Evolutionary conservation across 2,113 vertebrate species (phyloP).

Genomic region (Chionis minor): DNA sequence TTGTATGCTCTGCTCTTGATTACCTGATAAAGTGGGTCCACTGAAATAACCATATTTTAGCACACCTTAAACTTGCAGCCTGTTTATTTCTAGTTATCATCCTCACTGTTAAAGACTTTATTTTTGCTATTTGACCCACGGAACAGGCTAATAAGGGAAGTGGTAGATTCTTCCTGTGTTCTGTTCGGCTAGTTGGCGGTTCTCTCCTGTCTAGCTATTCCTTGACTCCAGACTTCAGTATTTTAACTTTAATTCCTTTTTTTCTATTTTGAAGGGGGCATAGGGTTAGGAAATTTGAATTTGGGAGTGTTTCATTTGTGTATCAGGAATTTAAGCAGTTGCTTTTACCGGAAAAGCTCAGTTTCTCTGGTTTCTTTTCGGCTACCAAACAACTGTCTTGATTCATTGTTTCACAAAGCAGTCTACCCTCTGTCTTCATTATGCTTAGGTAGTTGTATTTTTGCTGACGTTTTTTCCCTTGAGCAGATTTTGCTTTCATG

Average conservation of each 20-base stretch:
- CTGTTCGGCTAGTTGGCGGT: background rate
- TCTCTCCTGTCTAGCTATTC: background rate
- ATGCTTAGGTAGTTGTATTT: background rate
- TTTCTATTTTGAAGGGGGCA: background rate
- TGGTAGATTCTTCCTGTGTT: background rate
- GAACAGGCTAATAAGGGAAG: background rate
- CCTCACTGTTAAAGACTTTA: background rate
- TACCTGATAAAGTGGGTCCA: rapidly evolving
- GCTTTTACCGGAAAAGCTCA: background rate
- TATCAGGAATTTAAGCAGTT: background rate
- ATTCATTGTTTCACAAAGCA: background rate
- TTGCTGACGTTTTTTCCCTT: background rate
- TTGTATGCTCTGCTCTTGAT: background rate
- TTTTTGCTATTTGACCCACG: background rate
- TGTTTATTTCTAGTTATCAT: background rate
- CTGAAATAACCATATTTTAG: background rate
- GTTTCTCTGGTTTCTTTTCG: background rate
- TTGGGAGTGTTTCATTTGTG: background rate
- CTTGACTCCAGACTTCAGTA: background rate
- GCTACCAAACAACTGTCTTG: background rate
- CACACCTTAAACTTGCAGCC: background rate
- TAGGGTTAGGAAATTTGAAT: background rate
- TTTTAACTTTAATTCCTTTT: background rate
- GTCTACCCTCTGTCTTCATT: background rate
- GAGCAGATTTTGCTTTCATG: background rate